Percentiles rank a stretch among this genome's conserved stretches.
Conservation (phyloP, 2,888 invertebrate genomes). For the Therioaphis trifolii region DNA sequence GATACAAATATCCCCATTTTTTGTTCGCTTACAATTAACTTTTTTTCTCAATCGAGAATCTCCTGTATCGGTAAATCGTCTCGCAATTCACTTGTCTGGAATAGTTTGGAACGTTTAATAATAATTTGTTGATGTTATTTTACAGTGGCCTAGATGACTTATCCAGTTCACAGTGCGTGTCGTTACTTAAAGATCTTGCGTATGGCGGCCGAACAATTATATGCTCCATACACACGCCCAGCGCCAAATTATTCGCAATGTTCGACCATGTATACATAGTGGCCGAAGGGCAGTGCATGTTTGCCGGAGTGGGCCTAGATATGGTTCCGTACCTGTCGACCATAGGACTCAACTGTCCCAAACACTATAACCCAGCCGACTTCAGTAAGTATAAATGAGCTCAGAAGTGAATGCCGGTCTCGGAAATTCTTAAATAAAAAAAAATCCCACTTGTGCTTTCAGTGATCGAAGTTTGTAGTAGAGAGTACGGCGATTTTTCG, state of each 20-base stretch:
- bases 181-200: constrained; percentile 85
- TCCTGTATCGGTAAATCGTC: too few relatives aligned
- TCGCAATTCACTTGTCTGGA: background rate
- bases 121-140: constrained; percentile 65
- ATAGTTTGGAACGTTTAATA: background rate
- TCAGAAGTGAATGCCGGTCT: background rate
- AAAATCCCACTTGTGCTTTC: constrained; percentile 35
- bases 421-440: too few relatives aligned
- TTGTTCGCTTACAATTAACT: too few relatives aligned
- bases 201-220: constrained; percentile 89
- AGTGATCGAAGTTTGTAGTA: constrained; percentile 85
- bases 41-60: too few relatives aligned
- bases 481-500: constrained; percentile 79
- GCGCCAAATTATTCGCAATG: constrained; percentile 88
- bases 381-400: constrained; percentile 77
- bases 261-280: constrained; percentile 93
- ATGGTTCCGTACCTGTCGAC: constrained; percentile 85
- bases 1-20: too few relatives aligned
- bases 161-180: constrained; percentile 88
- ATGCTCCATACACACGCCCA: constrained; percentile 96
- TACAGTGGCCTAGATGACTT: constrained; percentile 90
- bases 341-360: constrained; percentile 86
- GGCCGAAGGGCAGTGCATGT: constrained; percentile 89
- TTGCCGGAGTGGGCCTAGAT: constrained; percentile 82
- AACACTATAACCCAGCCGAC: constrained; percentile 95